phyloP scores from a whole-genome alignment of 2,113 vertebrate species.

The Noturus placidus region DNA sequence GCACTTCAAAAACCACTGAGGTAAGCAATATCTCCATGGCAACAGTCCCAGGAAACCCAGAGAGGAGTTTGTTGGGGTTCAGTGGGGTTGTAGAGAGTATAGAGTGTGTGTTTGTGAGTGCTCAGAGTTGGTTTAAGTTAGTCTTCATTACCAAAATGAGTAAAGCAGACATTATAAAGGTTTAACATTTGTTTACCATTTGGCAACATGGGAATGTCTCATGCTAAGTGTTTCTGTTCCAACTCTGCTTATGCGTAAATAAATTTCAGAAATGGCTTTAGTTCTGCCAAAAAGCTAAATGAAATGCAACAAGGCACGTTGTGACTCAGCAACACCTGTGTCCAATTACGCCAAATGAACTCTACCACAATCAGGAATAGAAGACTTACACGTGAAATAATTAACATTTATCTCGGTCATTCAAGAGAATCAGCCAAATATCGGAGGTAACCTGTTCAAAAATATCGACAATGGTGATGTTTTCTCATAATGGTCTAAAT shows the following conservation, averaged over 20 bases:
- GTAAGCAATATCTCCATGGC: constrained; percentile 88
- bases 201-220: not conserved
- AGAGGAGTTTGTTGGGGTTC: constrained; percentile 23
- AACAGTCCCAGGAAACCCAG: constrained; percentile 70
- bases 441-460: not conserved
- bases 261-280: not conserved
- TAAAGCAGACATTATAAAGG: not conserved
- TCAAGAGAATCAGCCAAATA: constrained; percentile 25
- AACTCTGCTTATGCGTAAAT: not conserved
- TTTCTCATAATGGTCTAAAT: constrained; percentile 9
- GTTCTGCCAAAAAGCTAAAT: constrained; percentile 4
- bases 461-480: not conserved
- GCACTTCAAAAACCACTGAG: constrained; percentile 91
- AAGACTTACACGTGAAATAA: constrained; percentile 36
- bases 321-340: constrained; percentile 38
- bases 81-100: not conserved
- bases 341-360: constrained; percentile 33
- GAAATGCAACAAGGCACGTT: constrained; percentile 19
- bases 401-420: constrained; percentile 34
- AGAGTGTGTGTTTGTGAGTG: constrained; percentile 66
- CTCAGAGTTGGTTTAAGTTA: constrained; percentile 78
- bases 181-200: constrained; percentile 15
- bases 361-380: constrained; percentile 23
- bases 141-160: constrained; percentile 77
- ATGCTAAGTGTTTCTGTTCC: not conserved